phyloP scores from a whole-genome alignment of 2,888 invertebrate species.

The Candidula unifasciata region DNA sequence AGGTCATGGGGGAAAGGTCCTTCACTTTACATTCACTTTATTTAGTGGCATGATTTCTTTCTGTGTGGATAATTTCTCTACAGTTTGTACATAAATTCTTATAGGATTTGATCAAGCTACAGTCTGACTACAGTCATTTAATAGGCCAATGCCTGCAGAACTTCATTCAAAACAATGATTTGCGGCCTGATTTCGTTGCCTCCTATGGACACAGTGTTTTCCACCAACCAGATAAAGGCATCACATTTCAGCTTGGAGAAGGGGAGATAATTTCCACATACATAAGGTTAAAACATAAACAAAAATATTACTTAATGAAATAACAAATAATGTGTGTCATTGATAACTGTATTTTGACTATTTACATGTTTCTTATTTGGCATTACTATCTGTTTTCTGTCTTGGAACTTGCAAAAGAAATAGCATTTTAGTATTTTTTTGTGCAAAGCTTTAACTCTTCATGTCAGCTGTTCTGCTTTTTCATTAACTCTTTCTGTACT shows the following conservation, averaged over 20 bases:
- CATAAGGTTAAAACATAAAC: conserved; percentile 54
- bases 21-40: too few species aligned
- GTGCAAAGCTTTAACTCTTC: neutral
- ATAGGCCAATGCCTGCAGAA: conserved; percentile 60
- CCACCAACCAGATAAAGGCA: conserved; percentile 70
- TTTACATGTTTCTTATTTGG: too few species aligned
- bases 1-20: too few species aligned
- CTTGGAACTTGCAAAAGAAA: too few species aligned
- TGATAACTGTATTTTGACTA: too few species aligned
- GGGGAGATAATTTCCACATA: conserved; percentile 70
- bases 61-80: neutral
- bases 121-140: conserved; percentile 72
- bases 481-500: too few species aligned
- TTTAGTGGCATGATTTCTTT: neutral
- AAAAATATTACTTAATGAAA: neutral
- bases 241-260: conserved; percentile 74
- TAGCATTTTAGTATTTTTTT: neutral
- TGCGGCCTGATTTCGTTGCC: conserved; percentile 65
- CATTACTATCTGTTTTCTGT: too few species aligned
- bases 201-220: conserved; percentile 75
- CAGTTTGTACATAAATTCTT: neutral
- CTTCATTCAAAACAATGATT: conserved; percentile 25
- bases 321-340: too few species aligned
- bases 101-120: conserved; percentile 67
- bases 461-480: neutral